Percentiles rank a stretch among this genome's conserved stretches.
phyloP scores from a whole-genome alignment of 2,113 vertebrate species.

The Mixornis gularis region DNA sequence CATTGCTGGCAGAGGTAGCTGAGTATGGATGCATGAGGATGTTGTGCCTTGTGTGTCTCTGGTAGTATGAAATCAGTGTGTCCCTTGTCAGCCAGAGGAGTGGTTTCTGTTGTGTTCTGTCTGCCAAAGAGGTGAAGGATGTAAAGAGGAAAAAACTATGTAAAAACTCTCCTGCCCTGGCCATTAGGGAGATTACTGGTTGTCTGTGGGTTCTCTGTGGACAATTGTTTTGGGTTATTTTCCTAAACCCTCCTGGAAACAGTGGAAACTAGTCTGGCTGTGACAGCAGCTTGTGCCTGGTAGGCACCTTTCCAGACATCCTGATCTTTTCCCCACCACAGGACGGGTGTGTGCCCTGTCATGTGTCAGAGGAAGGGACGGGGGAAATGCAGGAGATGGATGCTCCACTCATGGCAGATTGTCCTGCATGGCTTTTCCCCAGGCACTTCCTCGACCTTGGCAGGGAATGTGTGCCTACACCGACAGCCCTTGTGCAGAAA shows the following conservation, averaged over 20 bases:
- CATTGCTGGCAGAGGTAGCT: neutral
- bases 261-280: accelerated
- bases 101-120: neutral
- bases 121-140: neutral
- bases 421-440: neutral
- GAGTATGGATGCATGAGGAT: neutral
- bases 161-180: neutral
- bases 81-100: neutral
- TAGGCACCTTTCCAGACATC: neutral
- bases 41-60: neutral
- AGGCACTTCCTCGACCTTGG: accelerated
- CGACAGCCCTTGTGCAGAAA: neutral
- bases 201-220: neutral
- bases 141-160: neutral
- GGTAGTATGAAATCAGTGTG: neutral
- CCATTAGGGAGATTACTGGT: neutral
- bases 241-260: neutral
- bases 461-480: neutral
- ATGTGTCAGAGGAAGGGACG: accelerated
- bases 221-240: neutral
- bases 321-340: neutral
- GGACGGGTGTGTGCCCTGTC: accelerated
- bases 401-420: neutral
- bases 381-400: neutral
- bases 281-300: neutral